Evolutionary conservation across 2,888 invertebrate genomes (phyloP), one percentile per base, ranked within the genome.

Genomic region (Drosophila demipolita): DNA sequence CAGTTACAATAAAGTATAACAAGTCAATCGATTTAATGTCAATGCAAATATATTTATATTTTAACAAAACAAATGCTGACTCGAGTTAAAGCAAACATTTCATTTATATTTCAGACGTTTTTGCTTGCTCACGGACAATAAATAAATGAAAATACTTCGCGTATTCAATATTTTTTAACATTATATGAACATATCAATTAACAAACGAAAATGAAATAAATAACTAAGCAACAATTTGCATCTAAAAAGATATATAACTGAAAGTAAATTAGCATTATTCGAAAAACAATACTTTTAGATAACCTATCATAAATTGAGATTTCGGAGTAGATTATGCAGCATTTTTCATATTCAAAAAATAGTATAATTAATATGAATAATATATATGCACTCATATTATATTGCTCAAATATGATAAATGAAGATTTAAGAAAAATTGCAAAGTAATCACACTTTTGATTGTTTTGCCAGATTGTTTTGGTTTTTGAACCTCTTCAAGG

Each of bases 201-300:
- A 38, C 17, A 50, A 67, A 52, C 32, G 26, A 29, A 63, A 54
- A 59, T 45, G 38, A 50, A 55, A 75, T 55, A 60, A 57, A 62
- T 59, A 45, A 38, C 12, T 26, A 29, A 26, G 0, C 26, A 5
- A 29, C 35, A 50, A 83, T 88, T 86, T 88, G 75, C 83, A 88
- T 83, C 75, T 78, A 78, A 74, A 66, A 26, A 60, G 57, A 63
- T 35, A 42, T 29, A 23, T 15, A 23, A 4, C 23, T 59, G 45
- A 67, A 42, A 12, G 5, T 8, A 17, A 49, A 26, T 15, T 17
- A 26, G 26, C 5, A 9, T 26, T 49, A 5, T 17, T 4, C 5
- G 6, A 26, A 3, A 8, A 26, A 17, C n/a, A 2, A 6, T 4
- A n/a, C 38, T 8, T 17, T 23, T 11, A 55, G 38, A 40, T 29